A percentile compares a stretch with the other conserved stretches of the same genome.
Conservation (phyloP, 2,888 invertebrate species). For the Phytoseiulus persimilis region DNA sequence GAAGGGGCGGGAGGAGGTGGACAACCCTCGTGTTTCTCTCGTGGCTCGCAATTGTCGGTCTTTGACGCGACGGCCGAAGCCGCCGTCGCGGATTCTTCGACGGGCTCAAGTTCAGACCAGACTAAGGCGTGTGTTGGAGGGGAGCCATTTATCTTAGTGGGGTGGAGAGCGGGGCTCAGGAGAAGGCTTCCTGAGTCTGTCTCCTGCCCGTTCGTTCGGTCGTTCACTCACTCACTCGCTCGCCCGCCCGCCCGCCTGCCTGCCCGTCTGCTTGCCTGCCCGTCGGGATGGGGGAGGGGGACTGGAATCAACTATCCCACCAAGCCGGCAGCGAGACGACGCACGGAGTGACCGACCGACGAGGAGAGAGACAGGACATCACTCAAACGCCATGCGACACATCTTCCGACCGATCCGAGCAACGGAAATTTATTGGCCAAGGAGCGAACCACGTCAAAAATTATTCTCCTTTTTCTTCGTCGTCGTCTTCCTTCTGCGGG, state of each 20-base stretch:
- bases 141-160: neutral
- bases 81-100: neutral
- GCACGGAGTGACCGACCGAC: neutral
- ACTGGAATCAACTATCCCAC: neutral
- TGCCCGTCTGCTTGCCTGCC: too few species aligned
- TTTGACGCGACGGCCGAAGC: slow-evolving; percentile 15
- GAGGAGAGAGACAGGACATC: slow-evolving; percentile 30
- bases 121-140: neutral
- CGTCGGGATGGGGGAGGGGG: too few species aligned
- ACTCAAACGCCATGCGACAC: slow-evolving; percentile 30
- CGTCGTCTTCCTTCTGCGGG: neutral
- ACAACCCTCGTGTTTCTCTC: neutral
- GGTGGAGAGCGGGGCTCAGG: neutral
- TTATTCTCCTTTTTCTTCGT: slow-evolving; percentile 34
- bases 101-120: neutral
- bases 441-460: slow-evolving; percentile 25
- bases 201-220: neutral
- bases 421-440: slow-evolving; percentile 35
- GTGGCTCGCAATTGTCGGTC: slow-evolving; percentile 19
- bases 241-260: neutral
- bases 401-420: slow-evolving; percentile 21
- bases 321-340: neutral
- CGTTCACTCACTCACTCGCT: neutral
- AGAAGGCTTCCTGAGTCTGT: slow-evolving; percentile 5
- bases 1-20: neutral